Evolutionary conservation across 1,140 invertebrate genomes (phyloP).

Genomic region (Scaptodrosophila lebanonensis): DNA sequence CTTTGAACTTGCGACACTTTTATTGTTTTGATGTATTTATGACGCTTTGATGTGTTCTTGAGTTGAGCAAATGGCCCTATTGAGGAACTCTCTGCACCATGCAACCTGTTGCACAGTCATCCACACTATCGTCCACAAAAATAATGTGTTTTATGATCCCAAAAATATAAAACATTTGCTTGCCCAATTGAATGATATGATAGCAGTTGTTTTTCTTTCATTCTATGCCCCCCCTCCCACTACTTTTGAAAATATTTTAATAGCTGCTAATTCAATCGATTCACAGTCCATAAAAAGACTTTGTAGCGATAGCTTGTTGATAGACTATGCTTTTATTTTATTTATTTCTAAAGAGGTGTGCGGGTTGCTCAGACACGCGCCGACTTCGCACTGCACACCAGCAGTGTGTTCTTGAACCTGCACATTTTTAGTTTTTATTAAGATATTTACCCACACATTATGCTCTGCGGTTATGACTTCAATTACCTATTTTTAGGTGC

Average conservation of each 20-base stretch:
- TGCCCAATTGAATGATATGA: constrained; percentile 75
- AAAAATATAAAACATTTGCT: constrained; percentile 63
- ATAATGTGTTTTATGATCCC: constrained; percentile 67
- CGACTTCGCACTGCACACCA: no score
- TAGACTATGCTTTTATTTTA: no score
- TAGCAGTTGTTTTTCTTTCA: no score
- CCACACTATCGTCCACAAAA: constrained; percentile 51
- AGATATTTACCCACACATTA: no score
- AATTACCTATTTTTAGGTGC: no score
- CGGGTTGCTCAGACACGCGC: no score
- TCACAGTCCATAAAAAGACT: constrained; percentile 60
- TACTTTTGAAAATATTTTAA: constrained; percentile 75
- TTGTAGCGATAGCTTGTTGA: constrained; percentile 49
- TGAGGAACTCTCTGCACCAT: no score
- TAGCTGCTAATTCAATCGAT: constrained; percentile 74
- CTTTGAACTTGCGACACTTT: constrained; percentile 57
- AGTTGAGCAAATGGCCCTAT: background rate
- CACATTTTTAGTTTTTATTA: no score
- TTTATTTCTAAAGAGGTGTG: no score
- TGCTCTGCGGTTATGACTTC: no score
- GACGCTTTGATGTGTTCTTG: constrained; percentile 49
- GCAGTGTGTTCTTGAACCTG: no score
- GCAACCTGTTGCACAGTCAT: constrained; percentile 2
- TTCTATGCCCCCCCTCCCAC: no score
- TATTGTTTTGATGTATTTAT: constrained; percentile 70